Evolutionary conservation across 2,113 vertebrate genomes (phyloP).

Genomic region (Genyomyrus donnyi): DNA sequence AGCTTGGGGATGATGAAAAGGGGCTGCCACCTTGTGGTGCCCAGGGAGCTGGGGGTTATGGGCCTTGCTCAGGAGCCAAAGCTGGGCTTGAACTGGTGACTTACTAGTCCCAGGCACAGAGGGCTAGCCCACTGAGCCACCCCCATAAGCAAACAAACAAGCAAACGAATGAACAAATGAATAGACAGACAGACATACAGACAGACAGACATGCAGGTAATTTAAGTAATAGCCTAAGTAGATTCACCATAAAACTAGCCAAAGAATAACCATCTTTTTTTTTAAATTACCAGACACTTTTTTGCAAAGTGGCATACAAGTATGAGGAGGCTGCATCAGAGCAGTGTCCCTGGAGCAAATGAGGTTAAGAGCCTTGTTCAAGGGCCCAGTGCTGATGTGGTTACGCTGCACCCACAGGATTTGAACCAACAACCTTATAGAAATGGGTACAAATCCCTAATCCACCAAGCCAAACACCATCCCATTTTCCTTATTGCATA

Average conservation of each 20-base stretch:
- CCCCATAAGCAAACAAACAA: neutral
- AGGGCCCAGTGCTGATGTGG: neutral
- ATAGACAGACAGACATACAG: neutral
- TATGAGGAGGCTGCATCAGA: no score
- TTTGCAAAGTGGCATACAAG: no score
- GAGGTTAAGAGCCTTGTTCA: neutral
- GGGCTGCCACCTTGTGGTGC: neutral
- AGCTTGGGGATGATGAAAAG: no score
- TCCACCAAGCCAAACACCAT: neutral
- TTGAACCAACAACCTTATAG: neutral
- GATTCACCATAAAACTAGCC: neutral
- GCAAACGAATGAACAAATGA: neutral
- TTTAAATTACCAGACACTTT: no score
- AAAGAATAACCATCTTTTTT: no score
- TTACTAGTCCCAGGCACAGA: neutral
- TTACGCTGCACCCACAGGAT: neutral
- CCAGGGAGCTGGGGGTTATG: neutral
- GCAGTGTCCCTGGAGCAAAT: no score
- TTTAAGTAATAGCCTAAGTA: neutral
- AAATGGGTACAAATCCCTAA: neutral
- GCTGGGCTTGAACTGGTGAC: neutral
- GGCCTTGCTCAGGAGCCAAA: neutral
- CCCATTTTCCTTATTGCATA: neutral
- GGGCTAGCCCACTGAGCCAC: neutral
- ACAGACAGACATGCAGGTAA: neutral